These are phyloP conservation scores for Stenichneumon culpator DNA, from an alignment of 2,888 invertebrate genomes.

Conservation along the genomic window DNA sequence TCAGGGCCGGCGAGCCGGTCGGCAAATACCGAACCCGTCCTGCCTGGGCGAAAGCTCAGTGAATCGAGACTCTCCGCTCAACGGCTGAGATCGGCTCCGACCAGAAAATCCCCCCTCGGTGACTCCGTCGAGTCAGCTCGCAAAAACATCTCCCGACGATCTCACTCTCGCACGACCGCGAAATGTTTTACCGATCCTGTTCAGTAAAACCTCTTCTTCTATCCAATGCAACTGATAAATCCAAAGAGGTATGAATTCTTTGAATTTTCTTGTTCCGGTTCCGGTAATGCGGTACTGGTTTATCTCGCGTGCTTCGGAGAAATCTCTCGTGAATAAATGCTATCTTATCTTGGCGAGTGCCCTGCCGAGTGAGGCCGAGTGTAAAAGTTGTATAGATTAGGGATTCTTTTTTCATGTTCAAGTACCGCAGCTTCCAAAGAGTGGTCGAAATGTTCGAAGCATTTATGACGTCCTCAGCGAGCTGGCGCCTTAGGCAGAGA, in stretches of 20 bases:
- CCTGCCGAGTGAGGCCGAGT: neutral
- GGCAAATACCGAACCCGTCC: conserved; percentile 64
- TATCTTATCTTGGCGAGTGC: neutral
- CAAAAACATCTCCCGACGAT: conserved; percentile 29
- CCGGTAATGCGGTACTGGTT: conserved; percentile 1
- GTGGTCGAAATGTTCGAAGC: too few species aligned
- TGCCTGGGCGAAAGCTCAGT: conserved; percentile 66
- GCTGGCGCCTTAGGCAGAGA: too few species aligned
- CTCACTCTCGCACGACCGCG: conserved; percentile 46
- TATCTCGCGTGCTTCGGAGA: neutral
- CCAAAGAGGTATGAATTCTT: conserved; percentile 38
- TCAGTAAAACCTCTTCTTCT: neutral
- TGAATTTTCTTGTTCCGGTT: conserved; percentile 32
- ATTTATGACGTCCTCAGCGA: too few species aligned
- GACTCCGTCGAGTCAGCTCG: neutral
- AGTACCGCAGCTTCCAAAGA: too few species aligned
- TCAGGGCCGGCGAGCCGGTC: conserved; percentile 68
- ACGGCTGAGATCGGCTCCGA: conserved; percentile 12
- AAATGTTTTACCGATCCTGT: conserved; percentile 13
- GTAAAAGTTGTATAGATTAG: neutral
- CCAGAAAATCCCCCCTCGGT: neutral
- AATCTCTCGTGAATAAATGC: neutral
- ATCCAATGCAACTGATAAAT: neutral
- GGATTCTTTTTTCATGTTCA: too few species aligned
- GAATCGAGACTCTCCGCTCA: conserved; percentile 48